Percentiles rank a stretch among this genome's conserved stretches.
Evolutionary conservation across 2,113 vertebrate genomes (phyloP).

Genomic region (Pogonocichla stellata): DNA sequence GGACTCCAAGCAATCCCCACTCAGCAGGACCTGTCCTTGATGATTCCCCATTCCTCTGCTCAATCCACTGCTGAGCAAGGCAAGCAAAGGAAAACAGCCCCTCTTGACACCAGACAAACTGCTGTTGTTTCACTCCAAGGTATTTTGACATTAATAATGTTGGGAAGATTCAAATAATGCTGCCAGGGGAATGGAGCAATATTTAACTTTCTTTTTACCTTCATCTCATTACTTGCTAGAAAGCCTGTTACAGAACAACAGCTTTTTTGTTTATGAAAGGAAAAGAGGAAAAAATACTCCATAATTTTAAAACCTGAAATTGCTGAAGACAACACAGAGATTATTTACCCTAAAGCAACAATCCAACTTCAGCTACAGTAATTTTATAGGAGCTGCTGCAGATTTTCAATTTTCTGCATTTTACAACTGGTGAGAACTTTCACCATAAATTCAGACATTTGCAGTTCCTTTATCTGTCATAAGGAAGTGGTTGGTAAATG

Average conservation of each 20-base stretch:
- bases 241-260: conserved; percentile 55
- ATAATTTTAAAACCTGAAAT: conserved; percentile 54
- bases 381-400: conserved; percentile 40
- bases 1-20: background rate
- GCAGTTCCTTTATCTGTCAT: conserved; percentile 9
- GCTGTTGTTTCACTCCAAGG: conserved; percentile 7
- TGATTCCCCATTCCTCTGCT: background rate
- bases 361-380: conserved; percentile 42
- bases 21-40: background rate
- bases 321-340: conserved; percentile 56
- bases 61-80: background rate
- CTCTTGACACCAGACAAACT: conserved; percentile 17
- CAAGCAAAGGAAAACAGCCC: conserved; percentile 2
- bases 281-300: conserved; percentile 41
- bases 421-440: conserved; percentile 22
- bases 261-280: conserved; percentile 64
- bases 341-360: conserved; percentile 58
- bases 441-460: conserved; percentile 4
- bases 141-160: conserved; percentile 36
- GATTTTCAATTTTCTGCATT: conserved; percentile 40
- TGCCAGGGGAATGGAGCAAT: conserved; percentile 52
- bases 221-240: conserved; percentile 62
- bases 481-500: conserved; percentile 4
- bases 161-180: conserved; percentile 50
- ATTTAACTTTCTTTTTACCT: conserved; percentile 67